Conservation (phyloP, 2,797 vertebrate genomes). For the Delichon dasypus region DNA sequence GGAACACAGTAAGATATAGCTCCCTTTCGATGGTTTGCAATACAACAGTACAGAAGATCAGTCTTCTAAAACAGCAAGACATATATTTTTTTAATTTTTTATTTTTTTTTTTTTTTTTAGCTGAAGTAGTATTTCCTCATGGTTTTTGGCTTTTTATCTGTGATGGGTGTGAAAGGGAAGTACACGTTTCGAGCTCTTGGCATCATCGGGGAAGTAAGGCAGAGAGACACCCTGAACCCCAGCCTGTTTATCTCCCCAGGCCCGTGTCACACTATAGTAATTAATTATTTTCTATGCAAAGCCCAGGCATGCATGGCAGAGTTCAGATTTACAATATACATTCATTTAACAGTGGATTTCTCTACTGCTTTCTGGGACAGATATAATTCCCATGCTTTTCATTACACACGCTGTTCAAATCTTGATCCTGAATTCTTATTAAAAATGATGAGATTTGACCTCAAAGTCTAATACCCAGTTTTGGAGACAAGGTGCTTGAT, state of each 20-base stretch:
- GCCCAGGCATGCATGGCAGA: constrained; percentile 28
- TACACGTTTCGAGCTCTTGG: neutral
- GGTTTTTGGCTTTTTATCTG: neutral
- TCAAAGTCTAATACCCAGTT: constrained; percentile 51
- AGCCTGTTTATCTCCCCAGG: constrained; percentile 13
- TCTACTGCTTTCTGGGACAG: constrained; percentile 33
- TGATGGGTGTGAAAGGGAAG: neutral
- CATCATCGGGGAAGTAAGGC: neutral
- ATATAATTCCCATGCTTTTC: constrained; percentile 51
- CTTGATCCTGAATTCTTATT: constrained; percentile 58
- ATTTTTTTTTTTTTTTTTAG: neutral
- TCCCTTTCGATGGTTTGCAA: neutral
- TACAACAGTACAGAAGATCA: neutral
- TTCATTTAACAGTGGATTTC: constrained; percentile 33
- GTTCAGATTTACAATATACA: constrained; percentile 24
- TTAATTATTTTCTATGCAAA: constrained; percentile 53
- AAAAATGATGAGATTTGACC: constrained; percentile 63
- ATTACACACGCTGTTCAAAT: constrained; percentile 36
- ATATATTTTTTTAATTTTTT: neutral
- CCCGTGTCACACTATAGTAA: neutral
- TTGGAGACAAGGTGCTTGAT: constrained; percentile 56
- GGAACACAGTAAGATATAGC: neutral
- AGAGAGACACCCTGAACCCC: neutral
- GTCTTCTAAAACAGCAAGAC: neutral
- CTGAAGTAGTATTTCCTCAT: neutral